Evolutionary conservation across 2,797 vertebrate genomes (phyloP).

Genomic region (Acipenser transmontanus): DNA sequence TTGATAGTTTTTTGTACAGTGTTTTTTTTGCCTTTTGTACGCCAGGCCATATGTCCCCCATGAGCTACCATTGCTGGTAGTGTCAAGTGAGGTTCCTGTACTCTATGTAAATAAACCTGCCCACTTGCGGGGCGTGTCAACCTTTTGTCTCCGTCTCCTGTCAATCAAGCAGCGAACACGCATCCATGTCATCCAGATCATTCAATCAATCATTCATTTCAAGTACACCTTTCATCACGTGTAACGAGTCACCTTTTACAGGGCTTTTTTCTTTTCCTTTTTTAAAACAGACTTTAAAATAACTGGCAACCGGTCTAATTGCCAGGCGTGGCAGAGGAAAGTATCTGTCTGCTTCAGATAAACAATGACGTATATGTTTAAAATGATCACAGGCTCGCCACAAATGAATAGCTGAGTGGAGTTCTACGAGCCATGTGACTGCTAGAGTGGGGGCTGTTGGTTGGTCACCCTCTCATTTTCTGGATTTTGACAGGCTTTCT

Average conservation of each 20-base stretch:
- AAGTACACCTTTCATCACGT: neutral
- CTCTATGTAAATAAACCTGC: too few species aligned
- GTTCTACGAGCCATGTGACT: conserved; percentile 2
- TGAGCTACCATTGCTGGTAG: too few species aligned
- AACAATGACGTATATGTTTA: conserved; percentile 9
- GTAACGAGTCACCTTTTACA: too few species aligned
- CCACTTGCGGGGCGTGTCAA: too few species aligned
- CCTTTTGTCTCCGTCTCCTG: too few species aligned
- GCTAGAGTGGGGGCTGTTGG: conserved; percentile 3
- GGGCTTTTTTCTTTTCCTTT: too few species aligned
- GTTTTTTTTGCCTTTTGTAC: too few species aligned
- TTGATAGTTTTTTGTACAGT: too few species aligned
- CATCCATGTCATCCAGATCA: neutral
- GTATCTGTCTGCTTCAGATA: conserved; percentile 3
- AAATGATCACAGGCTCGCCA: neutral
- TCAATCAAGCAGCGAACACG: too few species aligned
- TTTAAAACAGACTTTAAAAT: too few species aligned
- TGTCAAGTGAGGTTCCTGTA: too few species aligned
- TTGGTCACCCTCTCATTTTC: conserved; percentile 19
- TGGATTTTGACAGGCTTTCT: neutral
- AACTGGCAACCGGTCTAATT: neutral
- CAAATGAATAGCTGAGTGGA: conserved; percentile 12
- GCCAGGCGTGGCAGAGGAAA: conserved; percentile 12
- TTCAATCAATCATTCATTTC: neutral
- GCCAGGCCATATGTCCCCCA: too few species aligned